A percentile compares a stretch with the other conserved stretches of the same genome.
Evolutionary conservation across 2,888 invertebrate species (phyloP).

Genomic region (Caenorhabditis sp.): DNA sequence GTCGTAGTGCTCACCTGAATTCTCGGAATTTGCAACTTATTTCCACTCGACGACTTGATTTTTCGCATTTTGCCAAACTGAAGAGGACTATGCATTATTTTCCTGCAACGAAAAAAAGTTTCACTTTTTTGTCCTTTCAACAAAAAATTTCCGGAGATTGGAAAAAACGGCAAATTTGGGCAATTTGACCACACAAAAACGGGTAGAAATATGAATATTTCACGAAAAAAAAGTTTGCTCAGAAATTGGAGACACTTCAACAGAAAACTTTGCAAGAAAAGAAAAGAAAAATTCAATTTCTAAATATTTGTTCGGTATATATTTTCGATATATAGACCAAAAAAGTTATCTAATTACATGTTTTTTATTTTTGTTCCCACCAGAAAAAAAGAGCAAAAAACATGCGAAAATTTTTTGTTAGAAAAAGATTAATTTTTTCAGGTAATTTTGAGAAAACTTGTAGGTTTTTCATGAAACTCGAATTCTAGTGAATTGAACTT

Average conservation of each 20-base stretch:
- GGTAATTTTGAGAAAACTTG: too few relatives aligned
- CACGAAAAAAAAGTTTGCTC: not conserved
- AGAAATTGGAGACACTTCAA: not conserved
- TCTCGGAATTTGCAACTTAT: slow-evolving; percentile 41
- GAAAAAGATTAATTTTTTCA: too few relatives aligned
- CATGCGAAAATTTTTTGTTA: too few relatives aligned
- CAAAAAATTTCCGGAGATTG: not conserved
- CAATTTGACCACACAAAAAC: not conserved
- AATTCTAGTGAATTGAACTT: too few relatives aligned
- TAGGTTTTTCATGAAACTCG: too few relatives aligned
- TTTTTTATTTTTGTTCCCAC: not conserved
- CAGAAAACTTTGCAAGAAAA: not conserved
- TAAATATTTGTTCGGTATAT: not conserved
- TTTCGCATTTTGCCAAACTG: slow-evolving; percentile 36
- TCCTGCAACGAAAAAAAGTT: too few relatives aligned
- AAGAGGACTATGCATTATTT: not conserved
- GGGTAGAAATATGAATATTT: not conserved
- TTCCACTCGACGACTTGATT: slow-evolving; percentile 42
- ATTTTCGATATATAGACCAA: not conserved
- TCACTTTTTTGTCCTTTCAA: not conserved
- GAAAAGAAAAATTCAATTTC: not conserved
- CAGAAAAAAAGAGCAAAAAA: not conserved
- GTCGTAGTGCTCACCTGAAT: slow-evolving; percentile 39
- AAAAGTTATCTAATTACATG: slow-evolving; percentile 1
- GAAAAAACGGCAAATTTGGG: not conserved